These are phyloP conservation scores for Microcebus griseorufus DNA, from an alignment of 2,113 vertebrate species.

Conservation along the genomic window DNA sequence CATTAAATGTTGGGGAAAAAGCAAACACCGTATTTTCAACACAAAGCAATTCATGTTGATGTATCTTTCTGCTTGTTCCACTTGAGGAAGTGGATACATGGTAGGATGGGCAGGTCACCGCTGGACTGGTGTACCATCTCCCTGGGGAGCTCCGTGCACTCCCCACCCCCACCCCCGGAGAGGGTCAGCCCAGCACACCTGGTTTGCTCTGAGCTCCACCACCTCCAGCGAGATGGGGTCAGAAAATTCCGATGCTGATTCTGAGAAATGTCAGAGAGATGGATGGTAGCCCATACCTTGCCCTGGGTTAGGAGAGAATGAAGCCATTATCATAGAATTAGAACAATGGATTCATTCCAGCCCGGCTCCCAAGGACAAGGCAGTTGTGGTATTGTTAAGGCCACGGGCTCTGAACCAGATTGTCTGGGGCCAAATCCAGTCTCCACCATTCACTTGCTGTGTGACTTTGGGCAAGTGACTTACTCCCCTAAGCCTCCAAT, in stretches of 20 bases:
- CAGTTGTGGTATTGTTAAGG: not conserved
- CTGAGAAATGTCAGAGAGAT: not conserved
- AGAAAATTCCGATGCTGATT: not conserved
- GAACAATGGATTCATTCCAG: not conserved
- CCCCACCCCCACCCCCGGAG: not conserved
- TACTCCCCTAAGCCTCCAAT: not conserved
- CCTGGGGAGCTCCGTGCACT: not conserved
- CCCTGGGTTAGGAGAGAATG: not conserved
- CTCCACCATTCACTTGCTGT: not conserved
- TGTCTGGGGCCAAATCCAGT: not conserved
- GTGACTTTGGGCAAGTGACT: not conserved
- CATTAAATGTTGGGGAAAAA: not conserved
- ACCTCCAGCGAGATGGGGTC: rapidly evolving
- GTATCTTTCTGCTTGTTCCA: not conserved
- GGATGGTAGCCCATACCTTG: not conserved
- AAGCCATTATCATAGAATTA: not conserved
- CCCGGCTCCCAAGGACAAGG: not conserved
- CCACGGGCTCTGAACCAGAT: not conserved
- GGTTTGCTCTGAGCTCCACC: not conserved
- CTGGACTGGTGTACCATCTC: not conserved
- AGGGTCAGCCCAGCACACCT: not conserved
- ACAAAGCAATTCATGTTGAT: not conserved
- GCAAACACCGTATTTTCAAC: not conserved
- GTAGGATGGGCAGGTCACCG: not conserved
- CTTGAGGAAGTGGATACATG: not conserved